Evolutionary conservation across 2,113 vertebrate genomes (phyloP), one percentile per base, ranked within the genome.

Genomic region (Genyomyrus donnyi): DNA sequence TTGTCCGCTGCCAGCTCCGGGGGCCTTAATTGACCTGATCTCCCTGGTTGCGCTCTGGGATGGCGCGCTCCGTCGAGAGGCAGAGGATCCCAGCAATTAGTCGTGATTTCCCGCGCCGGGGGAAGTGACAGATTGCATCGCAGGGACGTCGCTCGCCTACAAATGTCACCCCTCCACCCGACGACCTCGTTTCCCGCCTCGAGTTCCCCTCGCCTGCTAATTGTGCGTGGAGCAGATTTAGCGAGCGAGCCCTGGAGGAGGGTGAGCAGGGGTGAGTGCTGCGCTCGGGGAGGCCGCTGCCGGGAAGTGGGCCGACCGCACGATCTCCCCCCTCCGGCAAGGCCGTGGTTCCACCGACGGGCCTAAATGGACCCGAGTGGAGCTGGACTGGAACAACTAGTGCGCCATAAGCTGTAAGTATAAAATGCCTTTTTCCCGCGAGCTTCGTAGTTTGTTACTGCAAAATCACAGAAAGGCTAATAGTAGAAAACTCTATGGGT

Each of bases 91-190:
- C 87, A 5, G 7, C 87, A 39, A 45, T 45, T 53, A 21, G 49
- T 49, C 35, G 50, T 19, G 9, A 46, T 70, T 62, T 45, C 45
- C 62, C 15, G 52, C 27, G 15, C 58, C 46, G 42, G 88, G 42
- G 66, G 24, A 88, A 74, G 19, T 74, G 88, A 31, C 42, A 88
- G 74, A 84, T 83, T 89, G 88, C 50, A 56, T 53, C 9, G 31
- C 35, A 24, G 50, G 31, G n/a, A 80, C 77, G 49, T 39, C 35
- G 49, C 48, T 89, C 17, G 15, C 70, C 70, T 80, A n/a, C 70
- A 53, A 80, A 89, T 83, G 70, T 89, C 70, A 83, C 88, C 49
- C 21, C 13, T 66, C 35, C 53, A 58, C 87, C 53, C 58, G 24
- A 45, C 27, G 88, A 80, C 88, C 88, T 89, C 27, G 1, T 74